Evolutionary conservation across 2,888 invertebrate genomes (phyloP), one percentile per base, ranked within the genome.

Genomic region (Hirtodrosophila alboralis): DNA sequence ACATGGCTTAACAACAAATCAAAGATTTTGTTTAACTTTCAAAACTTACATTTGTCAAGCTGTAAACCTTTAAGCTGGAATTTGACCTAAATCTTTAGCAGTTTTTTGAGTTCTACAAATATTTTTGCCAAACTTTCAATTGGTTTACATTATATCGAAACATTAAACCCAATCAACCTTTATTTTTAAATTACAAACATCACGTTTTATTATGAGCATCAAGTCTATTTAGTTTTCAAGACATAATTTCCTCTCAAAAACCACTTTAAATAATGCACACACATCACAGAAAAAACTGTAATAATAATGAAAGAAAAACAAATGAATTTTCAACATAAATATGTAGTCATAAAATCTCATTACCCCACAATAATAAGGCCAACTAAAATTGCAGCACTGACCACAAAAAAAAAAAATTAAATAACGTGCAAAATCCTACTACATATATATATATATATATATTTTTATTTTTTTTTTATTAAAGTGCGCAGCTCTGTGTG

Each of bases 301-400:
- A 36, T 49, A 48, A 68, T 53, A 62, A 57, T 36, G 37, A 21
- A 45, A 14, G n/a, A 40, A 49, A 66, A 49, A 53, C 44, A 60
- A 60, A 60, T 51, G 27, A 41, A 6, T 51, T 53, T 62, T 43
- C 36, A 49, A 45, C 60, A 48, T 53, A 53, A 43, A 62, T 61
- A 68, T 21, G 18, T 21, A 21, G 3, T 21, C 23, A 5, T 6
- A 23, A 23, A 47, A 63, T 41, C 64, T 73, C 75, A 77, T 84
- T 77, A 80, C 54, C 33, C 58, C 40, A 73, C 54, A 54, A 64
- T 69, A 77, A 84, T 84, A 61, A 56, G 74, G 61, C 74, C 57
- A 52, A 36, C 34, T 40, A 54, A 26, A 76, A 73, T 73, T 73
- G 74, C 49, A 38, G 43, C 34, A 26, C 54, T 53, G 49, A 68